Conservation (phyloP, 2,888 invertebrate genomes). For the Acleris literana region DNA sequence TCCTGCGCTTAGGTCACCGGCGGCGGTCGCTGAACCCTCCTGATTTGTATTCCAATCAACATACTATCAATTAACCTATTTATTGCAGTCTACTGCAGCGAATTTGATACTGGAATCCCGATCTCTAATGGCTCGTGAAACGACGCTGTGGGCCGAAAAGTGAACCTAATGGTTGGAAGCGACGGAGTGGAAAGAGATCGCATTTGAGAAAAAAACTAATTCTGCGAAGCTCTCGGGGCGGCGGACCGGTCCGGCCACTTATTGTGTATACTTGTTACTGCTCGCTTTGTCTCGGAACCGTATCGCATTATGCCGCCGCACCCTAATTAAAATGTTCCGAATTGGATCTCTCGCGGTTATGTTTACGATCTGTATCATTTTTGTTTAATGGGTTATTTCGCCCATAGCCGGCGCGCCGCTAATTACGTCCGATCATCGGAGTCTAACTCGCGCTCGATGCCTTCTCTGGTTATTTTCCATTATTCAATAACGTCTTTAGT, state of each 20-base stretch:
- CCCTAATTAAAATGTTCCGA: slow-evolving; percentile 78
- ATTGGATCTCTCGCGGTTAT: slow-evolving; percentile 63
- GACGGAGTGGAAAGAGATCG: slow-evolving; percentile 54
- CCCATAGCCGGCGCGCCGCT: slow-evolving; percentile 47
- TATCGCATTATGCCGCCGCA: slow-evolving; percentile 55
- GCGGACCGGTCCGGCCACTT: slow-evolving; percentile 41
- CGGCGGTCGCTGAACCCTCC: slow-evolving; percentile 56
- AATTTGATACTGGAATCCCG: slow-evolving; percentile 47
- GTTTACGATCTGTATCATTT: slow-evolving; percentile 75
- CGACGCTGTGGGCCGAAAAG: slow-evolving; percentile 46
- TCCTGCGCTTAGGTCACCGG: slow-evolving; percentile 62
- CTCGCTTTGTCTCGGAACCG: slow-evolving; percentile 56
- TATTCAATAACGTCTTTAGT: slow-evolving; percentile 14
- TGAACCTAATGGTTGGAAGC: slow-evolving; percentile 53
- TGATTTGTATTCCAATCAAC: slow-evolving; percentile 48
- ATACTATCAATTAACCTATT: slow-evolving; percentile 52
- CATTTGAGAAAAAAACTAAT: slow-evolving; percentile 54
- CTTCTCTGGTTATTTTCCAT: slow-evolving; percentile 36
- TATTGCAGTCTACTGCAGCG: slow-evolving; percentile 35
- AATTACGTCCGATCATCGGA: slow-evolving; percentile 35
- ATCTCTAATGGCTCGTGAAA: slow-evolving; percentile 52
- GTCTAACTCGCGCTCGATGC: slow-evolving; percentile 24
- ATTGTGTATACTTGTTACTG: slow-evolving; percentile 37
- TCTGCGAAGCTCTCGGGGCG: slow-evolving; percentile 54
- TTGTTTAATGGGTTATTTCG: slow-evolving; percentile 76